Conservation (phyloP, 1,140 invertebrate species). For the Penaeus chinensis region DNA sequence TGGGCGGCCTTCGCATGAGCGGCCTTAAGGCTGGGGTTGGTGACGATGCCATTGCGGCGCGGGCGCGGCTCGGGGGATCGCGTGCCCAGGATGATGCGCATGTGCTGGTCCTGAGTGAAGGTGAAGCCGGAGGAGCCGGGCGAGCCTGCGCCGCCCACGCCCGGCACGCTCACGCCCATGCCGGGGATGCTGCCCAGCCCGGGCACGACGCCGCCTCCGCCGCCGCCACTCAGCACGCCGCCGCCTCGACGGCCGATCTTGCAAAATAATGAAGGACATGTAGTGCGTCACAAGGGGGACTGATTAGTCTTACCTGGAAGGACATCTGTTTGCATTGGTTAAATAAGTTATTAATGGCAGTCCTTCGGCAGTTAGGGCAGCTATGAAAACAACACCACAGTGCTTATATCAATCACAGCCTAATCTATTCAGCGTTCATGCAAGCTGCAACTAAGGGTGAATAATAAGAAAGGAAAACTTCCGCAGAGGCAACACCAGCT, state of each 20-base stretch:
- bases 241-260: conserved; percentile 35
- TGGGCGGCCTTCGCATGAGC: conserved; percentile 69
- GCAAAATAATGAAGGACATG: background rate
- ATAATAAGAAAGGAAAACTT: too few relatives aligned
- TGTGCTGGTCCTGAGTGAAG: conserved; percentile 87
- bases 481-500: too few relatives aligned
- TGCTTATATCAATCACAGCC: too few relatives aligned
- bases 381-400: too few relatives aligned
- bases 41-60: conserved; percentile 87
- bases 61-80: conserved; percentile 68
- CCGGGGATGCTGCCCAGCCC: conserved; percentile 64
- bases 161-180: conserved; percentile 67
- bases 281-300: background rate
- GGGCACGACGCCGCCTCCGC: conserved; percentile 17
- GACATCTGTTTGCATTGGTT: too few relatives aligned
- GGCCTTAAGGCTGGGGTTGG: conserved; percentile 84
- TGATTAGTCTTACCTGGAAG: too few relatives aligned
- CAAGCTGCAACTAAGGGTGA: too few relatives aligned
- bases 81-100: conserved; percentile 85
- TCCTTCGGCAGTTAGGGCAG: too few relatives aligned
- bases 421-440: too few relatives aligned
- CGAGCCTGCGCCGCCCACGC: conserved; percentile 66
- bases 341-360: too few relatives aligned
- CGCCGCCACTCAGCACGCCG: conserved; percentile 23
- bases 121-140: conserved; percentile 64